Base-by-base conservation (phyloP, 2,888 invertebrate species). In the Leucophora obtusa region DNA sequence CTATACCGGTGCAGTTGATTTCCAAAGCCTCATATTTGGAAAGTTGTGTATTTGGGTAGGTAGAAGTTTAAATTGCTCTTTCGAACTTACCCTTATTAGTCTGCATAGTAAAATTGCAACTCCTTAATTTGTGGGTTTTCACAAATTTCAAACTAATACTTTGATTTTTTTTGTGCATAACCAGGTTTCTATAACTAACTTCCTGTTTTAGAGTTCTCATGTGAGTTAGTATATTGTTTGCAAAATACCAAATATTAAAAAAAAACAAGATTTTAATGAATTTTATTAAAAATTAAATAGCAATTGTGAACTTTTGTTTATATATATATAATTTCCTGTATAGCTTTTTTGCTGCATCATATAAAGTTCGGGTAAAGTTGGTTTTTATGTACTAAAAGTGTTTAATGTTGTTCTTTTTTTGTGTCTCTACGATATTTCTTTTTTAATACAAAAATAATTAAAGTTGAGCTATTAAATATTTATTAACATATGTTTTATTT, bases 111-210 rank as follows among this genome's bases (percentile, higher is more conserved):
- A 28, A 24, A 24, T 17, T 2, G 11, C 24, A 66, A 17, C 17
- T 54, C 14, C 60, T 74, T 60, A 68, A 74, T 68, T 68, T 68
- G 66, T 35, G 54, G 68, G n/a, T 56, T 14, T 59, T 38, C 28
- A 14, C 8, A 38, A 14, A 38, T 38, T 38, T 47, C 0, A 47
- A 47, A n/a, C 43, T 47, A 47, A 47, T 47, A 38, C 28, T 28
- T 28, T 28, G 28, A 28, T 28, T 47, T 14, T 47, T 6, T 11
- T 47, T 47, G 3, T 47, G n/a, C 14, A 6, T 4, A 28, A 28
- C 28, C 6, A 28, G 4, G 1, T 28, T 28, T 28, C 6, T 28
- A 28, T 28, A 28, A 28, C 28, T 28, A 28, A 28, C 6, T 6
- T 28, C 7, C 7, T 28, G 6, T 28, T 4, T 28, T 24, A 24